Evolutionary conservation across 1,140 invertebrate genomes (phyloP), one percentile per base, ranked within the genome.

Genomic region (Tetramorium parvispinum): DNA sequence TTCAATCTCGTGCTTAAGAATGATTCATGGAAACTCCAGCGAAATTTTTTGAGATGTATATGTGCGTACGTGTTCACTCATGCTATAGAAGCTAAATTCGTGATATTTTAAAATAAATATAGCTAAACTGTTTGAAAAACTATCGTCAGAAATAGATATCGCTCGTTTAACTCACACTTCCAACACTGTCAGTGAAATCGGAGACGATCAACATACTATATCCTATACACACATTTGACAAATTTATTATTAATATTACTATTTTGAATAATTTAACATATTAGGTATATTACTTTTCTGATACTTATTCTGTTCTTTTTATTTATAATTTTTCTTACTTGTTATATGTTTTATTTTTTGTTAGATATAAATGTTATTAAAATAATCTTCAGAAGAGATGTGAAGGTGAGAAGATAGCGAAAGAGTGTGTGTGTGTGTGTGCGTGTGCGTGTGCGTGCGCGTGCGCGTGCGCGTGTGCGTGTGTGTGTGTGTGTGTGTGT

Each of bases 101-200:
- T 49, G 49, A 24, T 76, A 43, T 76, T 59, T 40, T n/a, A 24
- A 79, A 79, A 68, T 21, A 43, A 43, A 55, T 63, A 37, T 37
- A 53, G 32, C 10, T 37, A 11, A 8, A 66, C 7, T 13, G n/a
- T 68, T 79, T 37, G 8, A 1, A 43, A 81, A 68, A 40, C n/a
- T 3, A 55, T 6, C 18, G n/a, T 18, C 59, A 16, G 51, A 81
- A 81, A 70, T 81, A 79, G 77, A 81, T 55, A 4, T 10, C 32
- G 37, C 11, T 16, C 10, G 5, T 55, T 81, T 68, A 79, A 68
- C 32, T 3, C 37, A 16, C 27, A 32, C n/a, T 59, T 59, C 53
- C 73, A 21, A 16, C 24, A 66, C 24, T 53, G 68, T 79, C n/a
- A 79, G 16, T 3, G 18, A 79, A 79, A 8, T 77, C 2, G 18